Base-by-base conservation (phyloP, 2,888 invertebrate genomes). In the Dolichomitus sp. region DNA sequence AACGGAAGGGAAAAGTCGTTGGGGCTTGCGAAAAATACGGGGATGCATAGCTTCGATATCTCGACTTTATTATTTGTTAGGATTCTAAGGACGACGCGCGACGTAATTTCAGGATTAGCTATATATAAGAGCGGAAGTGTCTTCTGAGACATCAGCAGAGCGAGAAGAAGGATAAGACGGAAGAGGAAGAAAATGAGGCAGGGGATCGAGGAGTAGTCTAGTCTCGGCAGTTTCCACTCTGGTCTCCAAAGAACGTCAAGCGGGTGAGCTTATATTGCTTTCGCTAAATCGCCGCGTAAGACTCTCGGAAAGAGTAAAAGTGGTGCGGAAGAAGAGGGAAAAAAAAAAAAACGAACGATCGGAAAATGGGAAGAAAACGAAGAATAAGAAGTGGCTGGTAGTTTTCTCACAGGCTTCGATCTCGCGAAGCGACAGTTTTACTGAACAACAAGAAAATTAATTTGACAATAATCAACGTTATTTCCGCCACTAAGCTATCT, bases 91-190 rank as follows among this genome's bases (percentile, higher is more conserved):
- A 33, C 45, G 75, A 33, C 42, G 45, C 14, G 66, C 33, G 65
- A 83, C 75, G 75, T 68, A 54, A 80, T 80, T 83, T 72, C 45
- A 42, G 52, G 75, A 80, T 80, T 61, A 75, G 82, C 65, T 42
- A 27, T n/a, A 73, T 33, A 14, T 37, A 37, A n/a, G 65, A 54
- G 52, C 12, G 70, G 33, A 9, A 33, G 37, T 66, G 45, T 23
- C 66, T 37, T 61, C 57, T 54, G 12, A 2, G 17, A n/a, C 37
- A 50, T 45, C 12, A 11, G 19, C 52, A 6, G 61, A 45, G 27
- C 54, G 27, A 59, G 19, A 42, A 12, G 45, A 48, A 9, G 37
- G 9, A 45, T 59, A 63, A 54, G 40, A 54, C 14, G 54, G 42
- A 37, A 52, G 42, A 54, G 42, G 42, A 33, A 30, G 42, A 50